Evolutionary conservation across 2,888 invertebrate species (phyloP).

Genomic region (Torymus tubicola): DNA sequence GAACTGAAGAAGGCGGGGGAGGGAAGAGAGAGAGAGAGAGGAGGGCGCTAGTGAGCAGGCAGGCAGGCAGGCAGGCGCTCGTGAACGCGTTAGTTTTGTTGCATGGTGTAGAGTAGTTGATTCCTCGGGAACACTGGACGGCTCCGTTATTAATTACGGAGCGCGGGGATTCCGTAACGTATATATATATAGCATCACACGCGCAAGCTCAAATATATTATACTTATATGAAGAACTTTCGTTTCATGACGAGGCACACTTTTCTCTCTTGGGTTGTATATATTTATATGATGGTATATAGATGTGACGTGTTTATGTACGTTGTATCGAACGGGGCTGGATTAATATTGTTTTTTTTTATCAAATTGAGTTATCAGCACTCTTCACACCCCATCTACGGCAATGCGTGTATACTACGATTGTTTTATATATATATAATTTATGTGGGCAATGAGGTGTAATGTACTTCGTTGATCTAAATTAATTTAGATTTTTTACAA

Average conservation of each 20-base stretch:
- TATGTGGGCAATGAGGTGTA: too few species aligned
- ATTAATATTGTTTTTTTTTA: too few species aligned
- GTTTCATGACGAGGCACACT: background rate
- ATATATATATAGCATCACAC: background rate
- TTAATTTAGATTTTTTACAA: too few species aligned
- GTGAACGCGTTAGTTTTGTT: conserved; percentile 19
- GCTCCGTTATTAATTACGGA: conserved; percentile 48
- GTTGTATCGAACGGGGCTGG: too few species aligned
- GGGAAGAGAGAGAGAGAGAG: conserved; percentile 9
- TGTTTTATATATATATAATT: too few species aligned
- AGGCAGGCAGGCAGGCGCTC: background rate
- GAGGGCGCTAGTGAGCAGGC: conserved; percentile 51
- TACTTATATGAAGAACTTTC: conserved; percentile 31
- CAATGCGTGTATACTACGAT: too few species aligned
- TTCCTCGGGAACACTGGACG: conserved; percentile 46
- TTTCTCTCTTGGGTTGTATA: too few species aligned
- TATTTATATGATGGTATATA: too few species aligned
- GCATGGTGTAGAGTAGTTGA: conserved; percentile 56
- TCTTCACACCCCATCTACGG: too few species aligned
- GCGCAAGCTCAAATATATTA: conserved; percentile 27
- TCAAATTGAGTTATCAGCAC: too few species aligned
- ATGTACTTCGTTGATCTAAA: too few species aligned
- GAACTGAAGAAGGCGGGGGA: conserved; percentile 8
- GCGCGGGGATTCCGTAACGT: conserved; percentile 27
- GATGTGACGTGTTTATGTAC: too few species aligned